Evolutionary conservation across 1,140 invertebrate genomes (phyloP), one percentile per base, ranked within the genome.

Genomic region (Semibalanus balanoides): DNA sequence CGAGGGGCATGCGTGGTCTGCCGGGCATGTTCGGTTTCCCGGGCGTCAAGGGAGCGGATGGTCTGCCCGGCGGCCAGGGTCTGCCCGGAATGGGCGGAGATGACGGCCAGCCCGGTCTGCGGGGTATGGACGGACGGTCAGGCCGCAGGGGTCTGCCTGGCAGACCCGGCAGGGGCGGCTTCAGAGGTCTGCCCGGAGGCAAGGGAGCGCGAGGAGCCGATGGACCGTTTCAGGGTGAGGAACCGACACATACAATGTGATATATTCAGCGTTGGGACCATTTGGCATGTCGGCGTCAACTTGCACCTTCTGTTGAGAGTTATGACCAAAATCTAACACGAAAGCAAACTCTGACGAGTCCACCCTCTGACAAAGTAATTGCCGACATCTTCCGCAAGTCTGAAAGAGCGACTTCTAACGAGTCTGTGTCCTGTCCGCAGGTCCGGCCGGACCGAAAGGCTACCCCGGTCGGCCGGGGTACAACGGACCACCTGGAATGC

Each of bases 1-100:
- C 82, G 14, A 94, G 93, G 83, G 93, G 93, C 76, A 90, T 92
- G 27, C 85, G 87, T 40, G 93, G 93, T 30, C 79, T 83, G 27
- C 87, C 91, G 81, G 93, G 93, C 22, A 14, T 64, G 51, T 64
- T 64, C 51, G 51, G 51, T 19, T 64, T 64, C 22, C 51, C 51
- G 14, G 51, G 51, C 1, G 7, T 14, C 1, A 64, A 64, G 51
- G 51, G 51, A 7, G 3, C 3, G 14, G 51, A 64, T 19, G 76
- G 83, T 28, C 83, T 85, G 1, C 85, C 88, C 78, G 93, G 93
- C 64, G 86, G 87, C 3, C 84, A 87, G 14, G 92, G 92, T 27
- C 86, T 89, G 82, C 81, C 84, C 40, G 92, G 92, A 64, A 83
- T 85, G 73, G 83, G 84, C 72, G 91, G 91, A 76, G 77, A 80